phyloP scores from a whole-genome alignment of 2,797 vertebrate genomes.

The Enteromius anoplus region DNA sequence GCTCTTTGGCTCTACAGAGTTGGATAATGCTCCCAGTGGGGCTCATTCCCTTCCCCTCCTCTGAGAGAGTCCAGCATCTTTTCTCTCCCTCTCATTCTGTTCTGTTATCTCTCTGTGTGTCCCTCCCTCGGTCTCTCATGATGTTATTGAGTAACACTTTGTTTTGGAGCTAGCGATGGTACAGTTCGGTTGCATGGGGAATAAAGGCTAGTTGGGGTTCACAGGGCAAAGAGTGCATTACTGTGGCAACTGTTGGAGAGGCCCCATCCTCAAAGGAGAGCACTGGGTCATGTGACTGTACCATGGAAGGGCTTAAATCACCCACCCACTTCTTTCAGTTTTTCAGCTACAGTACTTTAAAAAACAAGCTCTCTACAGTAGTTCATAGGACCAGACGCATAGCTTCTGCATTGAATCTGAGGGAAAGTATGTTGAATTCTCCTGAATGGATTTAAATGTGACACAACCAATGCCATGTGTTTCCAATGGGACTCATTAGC shows the following conservation, averaged over 20 bases:
- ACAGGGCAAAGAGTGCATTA: conserved; percentile 64
- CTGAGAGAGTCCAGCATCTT: conserved; percentile 45
- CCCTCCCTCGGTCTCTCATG: conserved; percentile 27
- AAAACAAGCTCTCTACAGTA: conserved; percentile 28
- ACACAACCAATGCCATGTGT: background rate
- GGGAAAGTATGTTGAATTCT: background rate
- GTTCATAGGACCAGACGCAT: background rate
- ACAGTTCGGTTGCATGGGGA: conserved; percentile 35
- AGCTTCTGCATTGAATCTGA: background rate
- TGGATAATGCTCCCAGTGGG: conserved; percentile 59
- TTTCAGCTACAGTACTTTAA: conserved; percentile 25
- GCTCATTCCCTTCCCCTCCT: conserved; percentile 31
- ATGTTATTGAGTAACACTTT: conserved; percentile 46
- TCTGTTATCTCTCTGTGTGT: conserved; percentile 37
- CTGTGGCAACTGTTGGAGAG: conserved; percentile 68
- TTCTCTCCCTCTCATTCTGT: conserved; percentile 32
- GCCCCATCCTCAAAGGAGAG: conserved; percentile 61
- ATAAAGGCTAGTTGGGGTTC: conserved; percentile 57
- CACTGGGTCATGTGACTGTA: conserved; percentile 67
- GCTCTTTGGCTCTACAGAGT: conserved; percentile 52
- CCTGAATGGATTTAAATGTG: background rate
- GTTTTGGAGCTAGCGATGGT: conserved; percentile 41
- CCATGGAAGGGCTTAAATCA: conserved; percentile 63
- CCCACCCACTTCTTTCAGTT: conserved; percentile 63
- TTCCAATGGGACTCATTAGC: background rate